Evolutionary conservation across 2,888 invertebrate species (phyloP), one percentile per base, ranked within the genome.

Genomic region (Megastigmus dorsalis): DNA sequence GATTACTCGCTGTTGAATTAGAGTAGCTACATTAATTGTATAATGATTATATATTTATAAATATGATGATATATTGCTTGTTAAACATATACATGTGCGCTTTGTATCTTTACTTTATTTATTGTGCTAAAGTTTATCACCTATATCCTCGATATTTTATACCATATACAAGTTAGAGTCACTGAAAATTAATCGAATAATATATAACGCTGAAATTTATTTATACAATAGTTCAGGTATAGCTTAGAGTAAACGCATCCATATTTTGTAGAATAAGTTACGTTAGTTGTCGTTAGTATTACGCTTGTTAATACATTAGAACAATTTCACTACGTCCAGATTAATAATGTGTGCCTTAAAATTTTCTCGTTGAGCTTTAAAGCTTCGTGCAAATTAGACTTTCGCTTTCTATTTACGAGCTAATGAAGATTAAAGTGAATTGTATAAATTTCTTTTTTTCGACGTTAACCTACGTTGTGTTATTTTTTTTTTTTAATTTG

Each of bases 41-140:
- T 20, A 20, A 66, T 43, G 26, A 62, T 67, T 74, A 55, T 63
- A 57, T 65, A 74, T 73, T 74, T 74, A 74, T 66, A 66, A 71
- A 66, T 65, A 75, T 48, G 26, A 57, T 28, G 54, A 45, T 65
- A 30, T 48, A 65, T 65, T 60, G 48, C 66, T 66, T 71, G 54
- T 70, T 65, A 60, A 66, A 67, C 20, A 28, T 45, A 67, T 5
- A 26, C n/a, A n/a, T n/a, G n/a, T 36, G 30, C 15, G 10, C 15
- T 20, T 45, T 63, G 2, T n/a, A n/a, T n/a, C n/a, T 28, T 63
- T 28, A 26, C 15, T 38, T 57, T 48, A 10, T 33, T 71, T 63
- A 55, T 71, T 70, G 2, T 52, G 18, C 50, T n/a, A n/a, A 71
- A 62, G 48, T 67, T 57, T 36, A 28, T 18, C 50, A 4, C 23